Evolutionary conservation across 2,797 vertebrate species (phyloP).

Genomic region (Onychomys arenicola): DNA sequence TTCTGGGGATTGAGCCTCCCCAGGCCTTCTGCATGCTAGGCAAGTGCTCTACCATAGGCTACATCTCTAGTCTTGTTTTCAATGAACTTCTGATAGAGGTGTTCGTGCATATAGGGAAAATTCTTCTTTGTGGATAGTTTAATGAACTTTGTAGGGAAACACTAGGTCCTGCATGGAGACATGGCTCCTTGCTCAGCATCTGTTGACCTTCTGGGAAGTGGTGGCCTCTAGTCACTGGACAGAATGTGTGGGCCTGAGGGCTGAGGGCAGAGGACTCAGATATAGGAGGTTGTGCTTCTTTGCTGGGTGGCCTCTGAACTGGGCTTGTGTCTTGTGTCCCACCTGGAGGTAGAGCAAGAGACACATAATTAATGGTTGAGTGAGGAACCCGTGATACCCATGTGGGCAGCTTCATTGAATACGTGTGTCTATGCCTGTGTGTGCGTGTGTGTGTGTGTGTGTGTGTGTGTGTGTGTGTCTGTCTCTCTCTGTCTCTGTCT

Average conservation of each 20-base stretch:
- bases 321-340: background rate
- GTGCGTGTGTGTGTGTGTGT: too few relatives aligned
- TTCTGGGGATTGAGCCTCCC: background rate
- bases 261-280: background rate
- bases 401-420: accelerated
- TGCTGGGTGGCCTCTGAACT: background rate
- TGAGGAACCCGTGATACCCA: accelerated
- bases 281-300: background rate
- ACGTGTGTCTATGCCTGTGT: accelerated
- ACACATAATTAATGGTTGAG: accelerated
- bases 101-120: accelerated
- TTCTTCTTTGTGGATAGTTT: accelerated
- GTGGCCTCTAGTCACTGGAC: accelerated
- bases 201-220: too few relatives aligned
- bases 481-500: too few relatives aligned
- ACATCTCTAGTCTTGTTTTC: background rate
- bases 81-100: background rate
- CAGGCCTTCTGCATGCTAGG: background rate
- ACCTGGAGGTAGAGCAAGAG: background rate
- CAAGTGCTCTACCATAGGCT: background rate
- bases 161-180: background rate
- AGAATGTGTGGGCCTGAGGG: accelerated
- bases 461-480: too few relatives aligned
- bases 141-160: background rate
- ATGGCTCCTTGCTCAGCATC: background rate